Evolutionary conservation across 2,888 invertebrate genomes (phyloP).

Genomic region (Tanypteryx hageni): DNA sequence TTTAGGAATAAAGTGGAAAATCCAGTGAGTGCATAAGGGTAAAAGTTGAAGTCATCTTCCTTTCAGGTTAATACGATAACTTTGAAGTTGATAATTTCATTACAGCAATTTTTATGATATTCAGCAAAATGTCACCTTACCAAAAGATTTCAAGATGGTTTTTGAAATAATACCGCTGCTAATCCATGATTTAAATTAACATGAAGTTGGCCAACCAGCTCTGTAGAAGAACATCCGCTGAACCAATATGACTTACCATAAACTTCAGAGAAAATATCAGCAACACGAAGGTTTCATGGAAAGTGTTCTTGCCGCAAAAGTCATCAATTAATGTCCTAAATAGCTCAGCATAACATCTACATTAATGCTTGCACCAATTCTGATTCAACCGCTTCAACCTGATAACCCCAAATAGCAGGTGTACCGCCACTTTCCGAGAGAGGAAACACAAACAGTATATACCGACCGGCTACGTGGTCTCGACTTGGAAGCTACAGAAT

Average conservation of each 20-base stretch:
- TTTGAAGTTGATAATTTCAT: not conserved
- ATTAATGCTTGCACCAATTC: conserved; percentile 63
- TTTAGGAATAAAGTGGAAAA: no score
- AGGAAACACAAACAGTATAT: conserved; percentile 65
- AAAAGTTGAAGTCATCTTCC: no score
- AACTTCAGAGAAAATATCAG: conserved; percentile 48
- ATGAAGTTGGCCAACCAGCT: not conserved
- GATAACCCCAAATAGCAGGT: conserved; percentile 60
- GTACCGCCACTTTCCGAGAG: conserved; percentile 64
- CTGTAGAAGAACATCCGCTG: conserved; percentile 42
- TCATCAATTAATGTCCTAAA: conserved; percentile 60
- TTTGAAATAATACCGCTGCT: not conserved
- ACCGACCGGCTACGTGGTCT: conserved; percentile 67
- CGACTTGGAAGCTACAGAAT: conserved; percentile 65
- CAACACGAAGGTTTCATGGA: conserved; percentile 60
- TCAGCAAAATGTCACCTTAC: not conserved
- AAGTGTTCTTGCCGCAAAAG: conserved; percentile 59
- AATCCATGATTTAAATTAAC: not conserved
- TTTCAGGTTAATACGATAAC: no score
- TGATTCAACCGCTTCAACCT: conserved; percentile 61
- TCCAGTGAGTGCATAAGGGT: no score
- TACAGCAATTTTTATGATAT: not conserved
- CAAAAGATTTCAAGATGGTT: not conserved
- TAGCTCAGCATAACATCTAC: conserved; percentile 62
- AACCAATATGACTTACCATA: conserved; percentile 38